Conservation (phyloP, 92 coral and sea anemone genomes). For the Bergia puertoricense region DNA sequence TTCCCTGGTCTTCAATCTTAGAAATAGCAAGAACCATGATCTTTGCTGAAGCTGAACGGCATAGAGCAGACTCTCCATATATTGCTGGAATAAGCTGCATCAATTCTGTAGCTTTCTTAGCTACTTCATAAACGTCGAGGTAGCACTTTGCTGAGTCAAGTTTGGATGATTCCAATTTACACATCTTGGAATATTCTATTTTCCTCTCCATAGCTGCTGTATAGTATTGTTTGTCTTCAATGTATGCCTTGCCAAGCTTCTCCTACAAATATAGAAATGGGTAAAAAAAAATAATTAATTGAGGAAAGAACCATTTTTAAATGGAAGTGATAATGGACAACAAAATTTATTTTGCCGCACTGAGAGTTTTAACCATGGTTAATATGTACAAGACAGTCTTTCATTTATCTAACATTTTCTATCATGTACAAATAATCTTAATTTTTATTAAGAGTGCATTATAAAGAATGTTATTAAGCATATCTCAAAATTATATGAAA, state of each 20-base stretch:
- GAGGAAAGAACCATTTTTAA: neutral
- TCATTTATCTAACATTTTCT: too few relatives aligned
- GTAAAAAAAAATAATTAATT: neutral
- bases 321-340: too few relatives aligned
- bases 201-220: neutral
- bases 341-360: too few relatives aligned
- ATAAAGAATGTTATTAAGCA: too few relatives aligned
- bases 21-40: neutral
- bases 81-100: neutral
- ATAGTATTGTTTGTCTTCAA: neutral
- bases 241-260: slow-evolving; percentile 27
- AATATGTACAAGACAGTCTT: too few relatives aligned
- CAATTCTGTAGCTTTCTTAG: neutral
- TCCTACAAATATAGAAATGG: slow-evolving; percentile 1
- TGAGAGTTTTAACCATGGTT: too few relatives aligned
- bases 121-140: neutral
- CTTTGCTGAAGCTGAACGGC: neutral
- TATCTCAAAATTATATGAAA: too few relatives aligned
- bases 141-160: neutral
- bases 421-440: too few relatives aligned
- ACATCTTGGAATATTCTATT: slow-evolving; percentile 4
- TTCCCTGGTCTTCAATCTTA: neutral
- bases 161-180: neutral
- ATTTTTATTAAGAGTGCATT: too few relatives aligned
- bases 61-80: neutral